Conservation (phyloP, 2,113 vertebrate species). For the Pseudois nayaur region DNA sequence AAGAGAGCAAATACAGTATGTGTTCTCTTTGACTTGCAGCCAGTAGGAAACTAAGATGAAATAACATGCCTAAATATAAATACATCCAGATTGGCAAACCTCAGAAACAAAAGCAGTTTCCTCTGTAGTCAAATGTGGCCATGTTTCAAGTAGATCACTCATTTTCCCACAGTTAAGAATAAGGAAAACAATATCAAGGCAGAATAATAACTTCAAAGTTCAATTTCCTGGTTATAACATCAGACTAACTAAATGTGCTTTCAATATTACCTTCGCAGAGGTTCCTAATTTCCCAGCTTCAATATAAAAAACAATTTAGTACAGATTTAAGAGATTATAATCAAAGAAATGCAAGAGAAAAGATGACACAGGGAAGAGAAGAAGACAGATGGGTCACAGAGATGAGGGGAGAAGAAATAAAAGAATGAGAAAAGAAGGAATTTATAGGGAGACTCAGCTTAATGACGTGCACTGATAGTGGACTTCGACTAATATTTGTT, state of each 20-base stretch:
- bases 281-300: background rate
- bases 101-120: slow-evolving; percentile 63
- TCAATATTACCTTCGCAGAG: background rate
- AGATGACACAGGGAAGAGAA: background rate
- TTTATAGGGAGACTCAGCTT: background rate
- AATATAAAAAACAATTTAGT: background rate
- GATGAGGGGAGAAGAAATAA: background rate
- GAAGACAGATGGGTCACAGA: background rate
- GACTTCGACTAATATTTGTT: background rate
- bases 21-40: background rate
- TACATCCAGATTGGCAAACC: slow-evolving; percentile 44
- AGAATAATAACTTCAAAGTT: slow-evolving; percentile 54
- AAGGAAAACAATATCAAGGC: slow-evolving; percentile 23
- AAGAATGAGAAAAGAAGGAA: background rate
- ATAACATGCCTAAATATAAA: slow-evolving; percentile 22
- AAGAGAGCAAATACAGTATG: background rate
- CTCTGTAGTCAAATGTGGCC: slow-evolving; percentile 27
- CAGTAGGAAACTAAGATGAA: background rate
- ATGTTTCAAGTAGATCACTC: slow-evolving; percentile 50
- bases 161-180: slow-evolving; percentile 52
- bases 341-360: slow-evolving; percentile 39
- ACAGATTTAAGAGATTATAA: background rate
- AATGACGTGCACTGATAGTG: background rate
- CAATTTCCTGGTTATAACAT: slow-evolving; percentile 58
- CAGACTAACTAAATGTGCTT: slow-evolving; percentile 40